Percentiles rank a stretch among this genome's conserved stretches.
Conservation (phyloP, 2,797 vertebrate genomes). For the Molossus alvarezi region DNA sequence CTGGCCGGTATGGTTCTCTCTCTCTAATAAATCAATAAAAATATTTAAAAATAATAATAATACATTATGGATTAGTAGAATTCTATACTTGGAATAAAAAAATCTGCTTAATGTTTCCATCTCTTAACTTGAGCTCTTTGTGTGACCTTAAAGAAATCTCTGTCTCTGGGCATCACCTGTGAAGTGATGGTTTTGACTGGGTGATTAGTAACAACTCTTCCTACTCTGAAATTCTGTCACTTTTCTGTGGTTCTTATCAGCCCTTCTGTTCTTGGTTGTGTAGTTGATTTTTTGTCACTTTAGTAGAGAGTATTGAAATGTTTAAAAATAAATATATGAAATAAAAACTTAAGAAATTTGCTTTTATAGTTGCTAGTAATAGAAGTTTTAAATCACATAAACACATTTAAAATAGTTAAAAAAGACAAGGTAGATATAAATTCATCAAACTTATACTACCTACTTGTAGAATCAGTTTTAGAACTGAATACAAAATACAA, state of each 20-base stretch:
- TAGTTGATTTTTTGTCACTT: background rate
- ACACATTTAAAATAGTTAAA: background rate
- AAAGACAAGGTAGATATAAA: background rate
- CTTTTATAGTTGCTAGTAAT: background rate
- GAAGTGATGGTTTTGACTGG: conserved; percentile 8
- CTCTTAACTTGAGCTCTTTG: background rate
- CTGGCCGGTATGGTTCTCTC: too few relatives aligned
- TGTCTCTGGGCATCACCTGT: background rate
- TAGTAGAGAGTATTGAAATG: background rate
- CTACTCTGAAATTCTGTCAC: background rate
- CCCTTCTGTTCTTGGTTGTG: background rate
- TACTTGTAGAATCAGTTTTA: conserved; percentile 40
- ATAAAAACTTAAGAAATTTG: background rate
- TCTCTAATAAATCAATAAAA: too few relatives aligned
- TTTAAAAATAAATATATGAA: background rate
- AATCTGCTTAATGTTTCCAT: background rate
- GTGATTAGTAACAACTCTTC: background rate
- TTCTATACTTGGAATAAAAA: background rate
- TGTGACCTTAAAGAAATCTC: background rate
- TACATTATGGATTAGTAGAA: background rate
- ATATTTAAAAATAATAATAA: background rate
- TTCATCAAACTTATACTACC: background rate
- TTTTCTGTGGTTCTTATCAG: background rate
- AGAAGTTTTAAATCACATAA: conserved; percentile 5
- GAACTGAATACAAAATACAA: background rate